Evolutionary conservation across 2,113 vertebrate genomes (phyloP).

Genomic region (Sclerurus mexicanus): DNA sequence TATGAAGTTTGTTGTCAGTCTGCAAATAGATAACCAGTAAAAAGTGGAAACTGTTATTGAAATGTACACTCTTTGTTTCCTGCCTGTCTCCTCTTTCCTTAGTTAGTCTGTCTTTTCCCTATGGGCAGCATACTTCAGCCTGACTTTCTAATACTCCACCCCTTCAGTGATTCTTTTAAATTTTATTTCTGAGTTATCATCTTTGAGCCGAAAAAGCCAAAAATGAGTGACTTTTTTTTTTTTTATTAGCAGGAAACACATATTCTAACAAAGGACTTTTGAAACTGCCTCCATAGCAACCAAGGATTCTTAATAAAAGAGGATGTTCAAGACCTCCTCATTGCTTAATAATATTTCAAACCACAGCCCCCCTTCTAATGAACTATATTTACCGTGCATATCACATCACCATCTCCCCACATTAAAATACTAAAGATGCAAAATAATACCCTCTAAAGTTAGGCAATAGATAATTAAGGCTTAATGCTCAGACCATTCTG

Average conservation of each 20-base stretch:
- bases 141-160: background rate
- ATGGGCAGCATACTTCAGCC: background rate
- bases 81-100: background rate
- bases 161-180: background rate
- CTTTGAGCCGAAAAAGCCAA: constrained; percentile 30
- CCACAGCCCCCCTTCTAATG: background rate
- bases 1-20: background rate
- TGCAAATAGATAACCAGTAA: background rate
- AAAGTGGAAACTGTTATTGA: background rate
- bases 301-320: constrained; percentile 27
- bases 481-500: background rate
- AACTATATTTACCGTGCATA: background rate
- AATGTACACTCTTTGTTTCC: background rate
- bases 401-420: background rate
- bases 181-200: background rate
- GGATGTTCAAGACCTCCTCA: constrained; percentile 3
- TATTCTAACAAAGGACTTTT: constrained; percentile 49
- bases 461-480: background rate
- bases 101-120: background rate
- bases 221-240: background rate
- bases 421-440: background rate
- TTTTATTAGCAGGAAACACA: constrained; percentile 6
- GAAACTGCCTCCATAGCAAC: constrained; percentile 56
- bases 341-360: constrained; percentile 12
- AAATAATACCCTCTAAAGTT: background rate